These are phyloP conservation scores for Athalia circularis DNA, from an alignment of 2,888 invertebrate genomes.

Conservation along the genomic window DNA sequence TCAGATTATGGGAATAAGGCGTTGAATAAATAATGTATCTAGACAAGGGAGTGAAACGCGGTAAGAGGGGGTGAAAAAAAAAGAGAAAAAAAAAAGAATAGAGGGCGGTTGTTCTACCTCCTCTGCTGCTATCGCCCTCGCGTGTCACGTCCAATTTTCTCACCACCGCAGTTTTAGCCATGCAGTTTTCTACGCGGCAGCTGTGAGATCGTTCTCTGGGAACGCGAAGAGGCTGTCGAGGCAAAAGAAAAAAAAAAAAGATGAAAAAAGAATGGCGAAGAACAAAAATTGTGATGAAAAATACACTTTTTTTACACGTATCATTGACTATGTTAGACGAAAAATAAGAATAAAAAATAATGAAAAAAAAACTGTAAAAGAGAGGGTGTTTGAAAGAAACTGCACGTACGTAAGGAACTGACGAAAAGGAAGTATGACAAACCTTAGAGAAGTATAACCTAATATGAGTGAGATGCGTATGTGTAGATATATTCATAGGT, in stretches of 20 bases:
- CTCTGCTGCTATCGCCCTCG: slow-evolving; percentile 37
- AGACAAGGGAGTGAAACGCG: slow-evolving; percentile 50
- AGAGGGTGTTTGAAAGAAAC: no score
- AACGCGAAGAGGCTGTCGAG: neutral
- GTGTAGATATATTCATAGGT: slow-evolving; percentile 11
- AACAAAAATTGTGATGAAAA: slow-evolving; percentile 33
- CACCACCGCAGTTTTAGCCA: slow-evolving; percentile 19
- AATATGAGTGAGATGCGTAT: no score
- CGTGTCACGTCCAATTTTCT: slow-evolving; percentile 43
- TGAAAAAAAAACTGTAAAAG: no score
- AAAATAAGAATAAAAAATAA: no score
- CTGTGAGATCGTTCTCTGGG: slow-evolving; percentile 40
- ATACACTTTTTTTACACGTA: no score
- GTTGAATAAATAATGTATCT: slow-evolving; percentile 26
- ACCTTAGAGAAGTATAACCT: no score
- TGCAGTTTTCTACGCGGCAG: slow-evolving; percentile 1
- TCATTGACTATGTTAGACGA: no score
- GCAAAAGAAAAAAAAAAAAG: slow-evolving; percentile 3
- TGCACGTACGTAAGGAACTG: no score
- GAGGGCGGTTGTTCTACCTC: slow-evolving; percentile 8
- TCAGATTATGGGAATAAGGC: no score
- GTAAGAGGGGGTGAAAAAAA: neutral
- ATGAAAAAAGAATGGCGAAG: slow-evolving; percentile 6
- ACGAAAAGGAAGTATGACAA: no score
- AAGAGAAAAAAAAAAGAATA: neutral